These are phyloP conservation scores for Netelia virgata DNA, from an alignment of 2,888 invertebrate genomes.

Conservation along the genomic window DNA sequence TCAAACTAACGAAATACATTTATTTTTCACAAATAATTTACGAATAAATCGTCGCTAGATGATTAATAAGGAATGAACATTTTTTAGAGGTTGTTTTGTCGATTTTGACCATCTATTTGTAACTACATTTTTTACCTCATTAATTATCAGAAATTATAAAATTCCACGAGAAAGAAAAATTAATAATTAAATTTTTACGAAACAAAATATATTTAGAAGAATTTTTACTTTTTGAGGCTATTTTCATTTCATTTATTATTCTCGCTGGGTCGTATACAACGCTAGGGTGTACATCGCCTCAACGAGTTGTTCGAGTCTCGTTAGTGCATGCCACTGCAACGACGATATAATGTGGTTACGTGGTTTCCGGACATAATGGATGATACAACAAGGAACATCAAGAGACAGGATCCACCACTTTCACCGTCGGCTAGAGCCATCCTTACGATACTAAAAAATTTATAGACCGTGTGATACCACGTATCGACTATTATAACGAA, in stretches of 20 bases:
- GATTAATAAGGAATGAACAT: too few species aligned
- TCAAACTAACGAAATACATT: too few species aligned
- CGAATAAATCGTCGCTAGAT: too few species aligned
- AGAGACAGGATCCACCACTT: slow-evolving; percentile 10
- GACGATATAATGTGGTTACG: slow-evolving; percentile 46
- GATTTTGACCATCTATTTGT: too few species aligned
- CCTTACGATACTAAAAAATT: background rate
- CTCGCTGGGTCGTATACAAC: background rate
- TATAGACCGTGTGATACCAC: background rate
- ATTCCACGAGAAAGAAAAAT: background rate
- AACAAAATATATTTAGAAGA: background rate
- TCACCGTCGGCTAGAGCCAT: background rate
- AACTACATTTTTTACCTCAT: too few species aligned
- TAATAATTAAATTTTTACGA: background rate
- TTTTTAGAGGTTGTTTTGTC: too few species aligned
- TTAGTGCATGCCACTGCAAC: slow-evolving; percentile 41
- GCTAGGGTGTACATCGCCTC: background rate
- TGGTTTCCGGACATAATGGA: slow-evolving; percentile 9
- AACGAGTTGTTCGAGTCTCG: slow-evolving; percentile 30
- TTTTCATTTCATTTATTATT: background rate
- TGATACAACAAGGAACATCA: slow-evolving; percentile 21
- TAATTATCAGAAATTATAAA: slow-evolving; percentile 4
- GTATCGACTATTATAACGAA: background rate
- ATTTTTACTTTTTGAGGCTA: background rate
- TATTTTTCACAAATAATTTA: too few species aligned